Conservation (phyloP, 2,888 invertebrate species). For the Mimas tiliae region DNA sequence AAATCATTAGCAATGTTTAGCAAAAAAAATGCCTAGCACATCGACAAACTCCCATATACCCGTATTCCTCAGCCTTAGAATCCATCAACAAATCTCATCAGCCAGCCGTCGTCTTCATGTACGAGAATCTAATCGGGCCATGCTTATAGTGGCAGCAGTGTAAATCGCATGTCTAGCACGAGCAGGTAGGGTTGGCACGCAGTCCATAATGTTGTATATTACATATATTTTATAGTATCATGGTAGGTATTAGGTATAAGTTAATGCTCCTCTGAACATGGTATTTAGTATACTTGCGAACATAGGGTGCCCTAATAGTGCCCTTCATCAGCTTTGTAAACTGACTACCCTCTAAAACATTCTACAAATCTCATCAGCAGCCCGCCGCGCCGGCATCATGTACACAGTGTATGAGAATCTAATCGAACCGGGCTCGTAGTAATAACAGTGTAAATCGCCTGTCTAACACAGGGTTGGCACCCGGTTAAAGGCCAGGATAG, state of each 20-base stretch:
- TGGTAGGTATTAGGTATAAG: no score
- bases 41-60: background rate
- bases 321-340: no score
- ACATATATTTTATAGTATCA: background rate
- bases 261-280: no score
- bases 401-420: slow-evolving; percentile 1
- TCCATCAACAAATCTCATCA: background rate
- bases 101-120: background rate
- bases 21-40: no score
- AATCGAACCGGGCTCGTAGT: slow-evolving; percentile 18
- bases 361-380: background rate
- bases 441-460: slow-evolving; percentile 12
- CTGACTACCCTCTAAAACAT: background rate
- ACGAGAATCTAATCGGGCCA: slow-evolving; percentile 10
- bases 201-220: background rate
- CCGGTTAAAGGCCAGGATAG: no score
- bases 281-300: no score
- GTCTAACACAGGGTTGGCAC: slow-evolving; percentile 14
- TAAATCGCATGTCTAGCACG: slow-evolving; percentile 16
- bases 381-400: background rate
- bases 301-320: no score
- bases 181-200: background rate
- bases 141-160: slow-evolving; percentile 10
- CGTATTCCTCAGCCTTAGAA: background rate
- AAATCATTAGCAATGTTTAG: no score